These are phyloP conservation scores for Trachelipus rathkii DNA, from an alignment of 1,140 invertebrate genomes.

Conservation along the genomic window DNA sequence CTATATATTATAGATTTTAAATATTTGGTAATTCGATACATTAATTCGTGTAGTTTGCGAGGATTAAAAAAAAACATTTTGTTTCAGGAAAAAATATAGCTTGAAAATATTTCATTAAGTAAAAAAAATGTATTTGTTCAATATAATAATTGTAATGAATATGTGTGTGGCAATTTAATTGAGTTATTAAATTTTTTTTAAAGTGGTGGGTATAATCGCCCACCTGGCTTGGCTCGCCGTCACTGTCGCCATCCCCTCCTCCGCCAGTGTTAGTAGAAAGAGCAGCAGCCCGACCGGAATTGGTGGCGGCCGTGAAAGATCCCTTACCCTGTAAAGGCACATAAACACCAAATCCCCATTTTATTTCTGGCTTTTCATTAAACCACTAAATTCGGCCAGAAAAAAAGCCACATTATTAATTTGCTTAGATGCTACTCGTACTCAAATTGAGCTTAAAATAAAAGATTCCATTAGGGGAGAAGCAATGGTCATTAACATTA, in stretches of 20 bases:
- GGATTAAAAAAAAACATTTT: too few species aligned
- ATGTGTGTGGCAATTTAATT: not conserved
- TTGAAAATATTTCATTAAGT: too few species aligned
- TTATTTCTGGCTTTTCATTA: constrained; percentile 42
- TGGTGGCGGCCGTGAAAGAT: constrained; percentile 43
- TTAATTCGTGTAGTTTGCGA: too few species aligned
- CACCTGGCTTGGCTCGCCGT: constrained; percentile 44
- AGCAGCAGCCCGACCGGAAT: constrained; percentile 43
- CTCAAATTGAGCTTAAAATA: too few species aligned
- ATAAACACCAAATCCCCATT: constrained; percentile 43
- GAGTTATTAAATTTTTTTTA: not conserved
- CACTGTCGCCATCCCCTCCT: constrained; percentile 29
- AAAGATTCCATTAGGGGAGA: not conserved
- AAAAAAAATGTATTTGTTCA: too few species aligned
- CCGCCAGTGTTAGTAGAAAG: constrained; percentile 29
- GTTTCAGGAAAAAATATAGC: too few species aligned
- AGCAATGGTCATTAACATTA: too few species aligned
- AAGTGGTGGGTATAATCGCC: constrained; percentile 18
- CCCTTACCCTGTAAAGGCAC: constrained; percentile 45
- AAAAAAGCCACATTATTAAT: too few species aligned
- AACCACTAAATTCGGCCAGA: not conserved
- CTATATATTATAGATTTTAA: too few species aligned
- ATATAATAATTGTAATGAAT: not conserved
- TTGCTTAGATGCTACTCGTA: too few species aligned
- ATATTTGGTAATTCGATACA: too few species aligned